Base-by-base conservation (phyloP, 2,797 vertebrate species). In the Gephyroberyx darwinii region DNA sequence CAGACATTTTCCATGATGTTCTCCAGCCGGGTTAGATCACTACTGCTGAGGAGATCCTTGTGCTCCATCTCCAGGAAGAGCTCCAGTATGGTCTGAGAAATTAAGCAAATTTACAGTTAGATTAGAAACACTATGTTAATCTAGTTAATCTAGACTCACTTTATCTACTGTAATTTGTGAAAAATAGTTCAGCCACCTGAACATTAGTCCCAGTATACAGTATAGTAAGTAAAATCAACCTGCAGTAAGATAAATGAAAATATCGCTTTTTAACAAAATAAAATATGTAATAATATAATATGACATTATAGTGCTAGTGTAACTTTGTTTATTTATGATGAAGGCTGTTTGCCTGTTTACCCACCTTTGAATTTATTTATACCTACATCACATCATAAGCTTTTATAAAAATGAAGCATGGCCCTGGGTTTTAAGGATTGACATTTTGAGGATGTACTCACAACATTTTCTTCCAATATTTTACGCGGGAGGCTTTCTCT, bases 41-140 rank as follows among this genome's bases (percentile, higher is more conserved):
- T 72, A 51, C 89, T 67, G 64, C 16, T 72, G 77, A 98, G 85
- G 61, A 67, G 48, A 57, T 67, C 89, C 57, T 63, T 68, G 70
- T 93, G 94, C 84, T 98, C 96, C 92, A 98, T 71, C 68, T 82
- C 87, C 75, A 56, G 71, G 82, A 97, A 91, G 48, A 97, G 67
- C 37, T 95, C 91, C 51, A 96, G 88, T 41, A 90, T 84, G 30
- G 89, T 93, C 96, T 98, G 87, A 63, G 85, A 93, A 71, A 66
- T 56, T 2, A 17, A 57, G 20, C 2, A 71, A n/a, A 63, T 56
- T 19, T 5, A 74, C 14, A 35, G 0, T 45, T 35, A 16, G 2
- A 14, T 14, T 41, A 41, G 39, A 41, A 9, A 41, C 10, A 41
- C 39, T 33, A 48, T 39, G 17, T 26, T 26, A 26, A 26, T 26